These are phyloP conservation scores for Crypturellus tataupa DNA, from an alignment of 2,797 vertebrate species.

Conservation along the genomic window DNA sequence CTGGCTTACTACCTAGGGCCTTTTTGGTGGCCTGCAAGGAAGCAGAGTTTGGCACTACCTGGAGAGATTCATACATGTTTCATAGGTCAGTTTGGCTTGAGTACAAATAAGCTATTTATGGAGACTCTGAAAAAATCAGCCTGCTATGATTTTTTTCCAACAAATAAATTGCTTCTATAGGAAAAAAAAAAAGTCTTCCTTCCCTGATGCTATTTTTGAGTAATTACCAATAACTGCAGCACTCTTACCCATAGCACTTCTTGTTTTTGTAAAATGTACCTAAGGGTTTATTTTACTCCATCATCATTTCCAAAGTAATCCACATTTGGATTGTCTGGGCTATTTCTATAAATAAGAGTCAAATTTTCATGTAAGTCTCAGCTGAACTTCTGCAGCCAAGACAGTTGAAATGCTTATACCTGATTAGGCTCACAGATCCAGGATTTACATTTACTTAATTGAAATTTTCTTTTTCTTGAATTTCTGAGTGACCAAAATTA, in stretches of 20 bases:
- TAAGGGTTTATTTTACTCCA: neutral
- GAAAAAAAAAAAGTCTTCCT: neutral
- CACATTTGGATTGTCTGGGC: neutral
- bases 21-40: neutral
- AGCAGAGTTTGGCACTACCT: neutral
- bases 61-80: neutral
- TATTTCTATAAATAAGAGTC: neutral
- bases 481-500: neutral
- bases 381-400: neutral
- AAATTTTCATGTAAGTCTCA: neutral
- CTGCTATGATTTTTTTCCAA: neutral
- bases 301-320: constrained; percentile 3
- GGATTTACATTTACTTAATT: neutral
- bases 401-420: neutral
- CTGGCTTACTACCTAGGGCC: neutral
- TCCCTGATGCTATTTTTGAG: neutral
- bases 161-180: neutral
- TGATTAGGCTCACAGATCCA: neutral
- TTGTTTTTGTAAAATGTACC: neutral
- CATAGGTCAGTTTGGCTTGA: neutral
- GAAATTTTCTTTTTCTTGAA: neutral
- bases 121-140: neutral
- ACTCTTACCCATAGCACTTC: neutral
- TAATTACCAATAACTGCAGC: neutral
- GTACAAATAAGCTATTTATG: neutral